Percentiles rank a stretch among this genome's conserved stretches.
Conservation (phyloP, 2,888 invertebrate genomes). For the Eupeodes luniger region DNA sequence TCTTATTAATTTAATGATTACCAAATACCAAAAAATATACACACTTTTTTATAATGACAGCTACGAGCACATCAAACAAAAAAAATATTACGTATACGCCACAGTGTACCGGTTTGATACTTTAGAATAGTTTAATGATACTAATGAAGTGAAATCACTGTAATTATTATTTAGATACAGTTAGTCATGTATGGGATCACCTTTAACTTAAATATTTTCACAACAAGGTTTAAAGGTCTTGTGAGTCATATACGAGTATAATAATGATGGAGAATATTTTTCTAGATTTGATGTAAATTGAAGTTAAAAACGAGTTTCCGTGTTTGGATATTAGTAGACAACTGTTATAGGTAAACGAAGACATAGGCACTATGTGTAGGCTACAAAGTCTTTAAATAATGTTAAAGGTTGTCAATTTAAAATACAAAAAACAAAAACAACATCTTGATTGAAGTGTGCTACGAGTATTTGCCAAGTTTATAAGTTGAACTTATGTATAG, state of each 20-base stretch:
- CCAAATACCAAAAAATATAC: neutral
- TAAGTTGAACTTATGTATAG: no score
- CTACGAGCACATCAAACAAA: neutral
- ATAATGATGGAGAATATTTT: no score
- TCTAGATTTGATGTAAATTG: neutral
- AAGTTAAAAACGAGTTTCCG: neutral
- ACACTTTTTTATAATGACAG: neutral
- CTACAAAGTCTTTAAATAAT: no score
- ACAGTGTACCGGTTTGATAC: neutral
- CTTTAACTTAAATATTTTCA: neutral
- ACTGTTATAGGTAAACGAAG: no score
- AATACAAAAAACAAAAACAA: no score
- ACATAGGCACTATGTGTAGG: no score
- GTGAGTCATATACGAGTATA: neutral
- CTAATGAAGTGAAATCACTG: neutral
- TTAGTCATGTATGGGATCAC: constrained; percentile 14
- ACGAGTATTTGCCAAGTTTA: no score
- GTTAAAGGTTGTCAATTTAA: no score
- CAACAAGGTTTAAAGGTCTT: constrained; percentile 14
- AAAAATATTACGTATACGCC: constrained; percentile 23
- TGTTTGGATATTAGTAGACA: no score
- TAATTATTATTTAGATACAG: constrained; percentile 8
- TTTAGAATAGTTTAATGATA: neutral
- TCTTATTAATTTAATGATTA: neutral
- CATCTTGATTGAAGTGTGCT: no score